Evolutionary conservation across 1,140 invertebrate species (phyloP), one percentile per base, ranked within the genome.

Genomic region (Paracyclopina nana): DNA sequence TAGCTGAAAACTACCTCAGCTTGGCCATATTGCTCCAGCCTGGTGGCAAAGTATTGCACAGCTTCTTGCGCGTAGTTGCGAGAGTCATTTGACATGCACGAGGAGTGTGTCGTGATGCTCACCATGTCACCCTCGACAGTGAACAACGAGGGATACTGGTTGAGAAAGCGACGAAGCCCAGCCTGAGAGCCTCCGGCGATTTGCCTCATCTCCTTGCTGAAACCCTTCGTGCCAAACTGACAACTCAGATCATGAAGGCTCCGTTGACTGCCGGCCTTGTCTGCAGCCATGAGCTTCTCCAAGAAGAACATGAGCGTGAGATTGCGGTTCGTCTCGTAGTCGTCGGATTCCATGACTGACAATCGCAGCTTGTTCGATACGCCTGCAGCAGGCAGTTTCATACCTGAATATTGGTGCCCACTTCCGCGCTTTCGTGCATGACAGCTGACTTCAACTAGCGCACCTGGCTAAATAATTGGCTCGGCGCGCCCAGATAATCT

Each of bases 251-350:
- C 90, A 65, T 95, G 90, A 55, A 95, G 70, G 40, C 87, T 91
- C 61, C 90, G 74, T 51, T 84, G 62, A 14, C 28, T 43, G 63
- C 85, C 84, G 54, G 81, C 80, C 68, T 90, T 91, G 63, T 92
- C 86, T n/a, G n/a, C n/a, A n/a, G n/a, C n/a, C 71, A 94, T 73
- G 49, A 95, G 70, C 61, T 85, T 78, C 67, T 95, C 90, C 59
- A 94, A 78, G 67, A 94, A 94, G 67, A 95, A 95, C 57, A 95
- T 72, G 53, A 95, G 70, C 52, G 90, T 94, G 74, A 87, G 78
- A 63, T 95, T 92, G 61, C 84, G 72, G 55, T 84, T 80, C 65
- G 81, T 73, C 72, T 92, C 87, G 67, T 91, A 92, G 66, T 88
- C 83, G 63, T 80, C 79, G 62, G 81, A 82, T 64, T 91, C 84